Evolutionary conservation across 2,888 invertebrate species (phyloP).

Genomic region (Drosophila quasianomalipes): DNA sequence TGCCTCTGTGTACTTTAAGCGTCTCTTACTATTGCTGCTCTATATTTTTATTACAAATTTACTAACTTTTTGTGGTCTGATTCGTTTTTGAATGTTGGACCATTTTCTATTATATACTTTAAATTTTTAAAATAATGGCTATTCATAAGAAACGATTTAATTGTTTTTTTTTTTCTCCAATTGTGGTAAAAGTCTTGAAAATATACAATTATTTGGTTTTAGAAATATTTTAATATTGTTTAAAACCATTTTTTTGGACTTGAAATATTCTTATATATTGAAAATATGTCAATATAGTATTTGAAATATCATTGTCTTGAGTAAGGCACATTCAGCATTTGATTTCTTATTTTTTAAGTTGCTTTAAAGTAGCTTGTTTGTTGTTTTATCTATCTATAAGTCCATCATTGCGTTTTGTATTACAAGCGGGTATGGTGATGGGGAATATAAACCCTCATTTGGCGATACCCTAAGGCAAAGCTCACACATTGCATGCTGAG

Average conservation of each 20-base stretch:
- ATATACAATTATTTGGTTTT: neutral
- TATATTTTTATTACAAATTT: neutral
- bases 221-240: too few relatives aligned
- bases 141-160: neutral
- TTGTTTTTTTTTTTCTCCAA: too few relatives aligned
- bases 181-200: neutral
- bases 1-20: neutral
- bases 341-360: neutral
- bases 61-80: neutral
- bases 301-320: neutral
- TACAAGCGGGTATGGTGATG: neutral
- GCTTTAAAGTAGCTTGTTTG: neutral
- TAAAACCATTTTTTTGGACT: too few relatives aligned
- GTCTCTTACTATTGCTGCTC: neutral
- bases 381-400: neutral
- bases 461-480: conserved; percentile 33
- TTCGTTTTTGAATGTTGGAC: neutral
- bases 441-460: conserved; percentile 13
- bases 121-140: neutral
- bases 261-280: neutral
- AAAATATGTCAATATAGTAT: too few relatives aligned
- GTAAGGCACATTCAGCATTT: neutral
- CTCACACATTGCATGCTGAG: conserved; percentile 36
- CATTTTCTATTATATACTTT: neutral
- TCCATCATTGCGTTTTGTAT: neutral